Conservation (phyloP, 92 coral and sea anemone genomes). For the Meandrina meandrites region DNA sequence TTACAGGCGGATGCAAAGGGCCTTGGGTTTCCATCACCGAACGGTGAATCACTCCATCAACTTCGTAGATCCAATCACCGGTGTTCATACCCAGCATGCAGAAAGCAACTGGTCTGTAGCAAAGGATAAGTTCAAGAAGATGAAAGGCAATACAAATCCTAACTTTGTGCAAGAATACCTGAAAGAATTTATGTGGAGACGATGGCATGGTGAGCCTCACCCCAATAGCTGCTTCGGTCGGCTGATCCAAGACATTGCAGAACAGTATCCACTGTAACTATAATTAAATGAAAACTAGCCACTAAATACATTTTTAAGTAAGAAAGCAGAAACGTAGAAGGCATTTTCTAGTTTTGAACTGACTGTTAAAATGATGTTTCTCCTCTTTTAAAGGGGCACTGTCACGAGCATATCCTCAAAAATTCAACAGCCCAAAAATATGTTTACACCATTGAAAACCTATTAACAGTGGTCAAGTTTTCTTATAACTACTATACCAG, state of each 20-base stretch:
- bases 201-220: slow-evolving; percentile 36
- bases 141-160: slow-evolving; percentile 26
- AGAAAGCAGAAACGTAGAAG: no score
- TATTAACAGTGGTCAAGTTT: no score
- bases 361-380: no score
- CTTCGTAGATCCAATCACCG: slow-evolving; percentile 25
- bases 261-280: slow-evolving; percentile 7
- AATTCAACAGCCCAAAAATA: no score
- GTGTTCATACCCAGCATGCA: background rate
- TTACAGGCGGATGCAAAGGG: slow-evolving; percentile 25
- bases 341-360: no score
- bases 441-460: no score
- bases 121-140: slow-evolving; percentile 42
- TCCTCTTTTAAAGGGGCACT: no score
- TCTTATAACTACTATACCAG: no score
- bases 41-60: no score
- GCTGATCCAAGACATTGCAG: slow-evolving; percentile 21
- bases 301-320: no score
- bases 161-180: slow-evolving; percentile 22
- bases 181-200: slow-evolving; percentile 43
- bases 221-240: slow-evolving; percentile 17
- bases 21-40: slow-evolving; percentile 5
- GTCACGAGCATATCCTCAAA: no score
- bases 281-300: no score
- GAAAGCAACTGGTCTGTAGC: slow-evolving; percentile 41